Base-by-base conservation (phyloP, 2,797 vertebrate genomes). In the Urocyon cinereoargenteus region DNA sequence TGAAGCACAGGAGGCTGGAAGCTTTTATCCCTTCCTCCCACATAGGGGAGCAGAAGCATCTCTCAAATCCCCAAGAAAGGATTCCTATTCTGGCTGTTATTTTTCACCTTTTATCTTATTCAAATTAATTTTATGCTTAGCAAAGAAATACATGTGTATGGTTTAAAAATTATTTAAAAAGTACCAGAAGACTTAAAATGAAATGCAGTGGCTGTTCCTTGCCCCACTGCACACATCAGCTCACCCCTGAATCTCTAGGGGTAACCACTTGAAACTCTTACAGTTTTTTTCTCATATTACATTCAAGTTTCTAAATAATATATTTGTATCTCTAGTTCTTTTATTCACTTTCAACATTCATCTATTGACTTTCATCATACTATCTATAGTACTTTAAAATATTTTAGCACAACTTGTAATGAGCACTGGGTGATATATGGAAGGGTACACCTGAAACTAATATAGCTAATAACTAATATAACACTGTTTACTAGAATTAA, bases 21-120 rank as follows among this genome's bases (percentile, higher is more conserved):
- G 53, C 86, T 96, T 97, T 96, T 68, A 96, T 95, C 75, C 59
- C 2, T 91, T 96, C 11, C 55, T 96, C 81, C 15, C 64, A 31
- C 49, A 57, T 82, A 90, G 15, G 73, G 21, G 87, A 87, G 9
- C 34, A 40, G 28, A 83, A 91, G 53, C 2, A 24, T 24, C 22
- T 90, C 28, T 85, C 53, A 72, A 2, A 89, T 96, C 22, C 64
- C 70, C 84, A 73, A 19, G 89, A 92, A 72, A 93, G 31, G 51
- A 75, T 78, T 94, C 28, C 28, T 93, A 26, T 85, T 13, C 40
- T 73, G 22, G 19, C 34, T 96, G 77, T 95, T 72, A 82, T 57
- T 81, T 85, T 89, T 79, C n/a, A 77, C 24, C 34, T 97, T 96
- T 97, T 96, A 90, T 94, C 61, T 97, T 84, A 78, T 72, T 96